A percentile compares a stretch with the other conserved stretches of the same genome.
These are phyloP conservation scores for Machimus rusticus DNA, from an alignment of 2,888 invertebrate genomes.

Conservation along the genomic window DNA sequence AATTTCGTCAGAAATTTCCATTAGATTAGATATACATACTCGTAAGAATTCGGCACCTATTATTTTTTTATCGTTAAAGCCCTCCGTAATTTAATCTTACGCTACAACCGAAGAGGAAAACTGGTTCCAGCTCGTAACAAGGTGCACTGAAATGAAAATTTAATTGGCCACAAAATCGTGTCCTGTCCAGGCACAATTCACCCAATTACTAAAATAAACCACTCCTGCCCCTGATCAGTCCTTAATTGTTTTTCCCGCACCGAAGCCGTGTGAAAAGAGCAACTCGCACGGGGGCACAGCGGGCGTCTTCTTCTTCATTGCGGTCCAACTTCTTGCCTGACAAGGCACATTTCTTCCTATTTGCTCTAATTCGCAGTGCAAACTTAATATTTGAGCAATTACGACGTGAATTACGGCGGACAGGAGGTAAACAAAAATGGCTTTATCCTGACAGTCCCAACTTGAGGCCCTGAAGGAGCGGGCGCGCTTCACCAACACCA, in stretches of 20 bases:
- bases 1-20: no score
- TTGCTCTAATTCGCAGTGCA: conserved; percentile 24
- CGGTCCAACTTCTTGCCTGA: not conserved
- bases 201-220: not conserved
- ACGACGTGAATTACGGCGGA: conserved; percentile 13
- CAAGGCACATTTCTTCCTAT: conserved; percentile 24
- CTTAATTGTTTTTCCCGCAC: not conserved
- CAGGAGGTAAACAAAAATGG: conserved; percentile 26
- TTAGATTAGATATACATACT: no score
- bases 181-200: not conserved
- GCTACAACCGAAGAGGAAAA: not conserved
- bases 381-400: conserved; percentile 33
- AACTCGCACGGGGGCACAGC: not conserved
- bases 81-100: not conserved
- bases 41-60: no score
- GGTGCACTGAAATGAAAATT: not conserved
- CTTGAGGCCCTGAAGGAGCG: conserved; percentile 2
- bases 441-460: conserved; percentile 16
- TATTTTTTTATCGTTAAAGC: no score
- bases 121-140: not conserved
- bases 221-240: not conserved
- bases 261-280: not conserved
- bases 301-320: not conserved
- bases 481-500: not conserved
- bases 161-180: not conserved